Base-by-base conservation (phyloP, 2,888 invertebrate genomes). In the Trissolcus brochymenae region DNA sequence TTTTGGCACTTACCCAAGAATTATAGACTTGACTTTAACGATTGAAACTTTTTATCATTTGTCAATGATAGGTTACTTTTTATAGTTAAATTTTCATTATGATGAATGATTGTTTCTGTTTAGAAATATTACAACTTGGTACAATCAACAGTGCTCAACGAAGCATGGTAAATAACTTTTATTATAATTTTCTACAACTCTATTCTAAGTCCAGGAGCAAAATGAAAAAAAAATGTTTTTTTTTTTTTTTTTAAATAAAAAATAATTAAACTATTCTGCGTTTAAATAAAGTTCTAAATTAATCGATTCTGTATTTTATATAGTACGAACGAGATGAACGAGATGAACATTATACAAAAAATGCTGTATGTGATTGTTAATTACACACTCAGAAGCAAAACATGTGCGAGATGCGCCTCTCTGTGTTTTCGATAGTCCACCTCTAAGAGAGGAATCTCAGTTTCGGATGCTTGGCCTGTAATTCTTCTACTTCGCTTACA, bases 1-100 rank as follows among this genome's bases (percentile, higher is more conserved):
- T 65, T 75, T 75, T 75, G 64, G 75, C 70, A 67, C 75, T 75
- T 65, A 55, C 41, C 25, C 16, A 59, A 70, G 54, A 70, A 70
- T 53, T 75, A 65, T 70, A 57, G 54, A 55, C 50, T 57, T 70
- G 64, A 64, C 60, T 68, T 64, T 40, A 6, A 64, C 19, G 62
- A 68, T 68, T 62, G 62, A 59, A 7, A 2, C 35, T 25, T 25
- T 29, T 51, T 50, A 74, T 74, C 61, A 74, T 66, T 74, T 74
- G 51, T 19, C 35, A 35, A 35, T 35, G 9, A 35, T 35, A 35
- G 35, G 35, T 35, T 35, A 35, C 11, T 35, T 35, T 35, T 35
- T 11, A 35, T 9, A 35, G 9, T 35, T 35, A 1, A 35, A 35
- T 35, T 35, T 35, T 13, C 16, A 54, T 54, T 56, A 35, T 40